These are phyloP conservation scores for Enteromius paludinosus DNA, from an alignment of 2,797 vertebrate species.

Conservation along the genomic window DNA sequence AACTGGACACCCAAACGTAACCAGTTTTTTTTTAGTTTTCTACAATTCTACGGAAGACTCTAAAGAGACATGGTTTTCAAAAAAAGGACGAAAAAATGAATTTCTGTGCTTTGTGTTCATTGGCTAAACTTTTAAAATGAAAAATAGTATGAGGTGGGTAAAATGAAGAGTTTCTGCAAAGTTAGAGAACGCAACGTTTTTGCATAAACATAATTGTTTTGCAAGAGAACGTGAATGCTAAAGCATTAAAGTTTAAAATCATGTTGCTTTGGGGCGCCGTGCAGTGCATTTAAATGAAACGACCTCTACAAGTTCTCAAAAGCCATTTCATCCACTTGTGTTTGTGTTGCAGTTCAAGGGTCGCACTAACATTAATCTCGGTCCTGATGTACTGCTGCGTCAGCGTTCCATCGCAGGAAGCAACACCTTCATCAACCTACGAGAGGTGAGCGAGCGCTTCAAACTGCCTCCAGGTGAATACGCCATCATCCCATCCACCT, in stretches of 20 bases:
- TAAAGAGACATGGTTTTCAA: neutral
- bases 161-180: neutral
- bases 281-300: neutral
- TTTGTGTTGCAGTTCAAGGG: slow-evolving; percentile 73
- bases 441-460: slow-evolving; percentile 76
- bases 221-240: neutral
- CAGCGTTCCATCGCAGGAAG: slow-evolving; percentile 70
- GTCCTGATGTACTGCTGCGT: slow-evolving; percentile 74
- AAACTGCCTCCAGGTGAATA: slow-evolving; percentile 81
- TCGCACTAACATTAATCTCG: slow-evolving; percentile 82
- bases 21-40: too few species aligned
- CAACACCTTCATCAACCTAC: slow-evolving; percentile 71
- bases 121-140: neutral
- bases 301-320: neutral
- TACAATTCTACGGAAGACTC: neutral
- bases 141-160: neutral
- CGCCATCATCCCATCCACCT: slow-evolving; percentile 78
- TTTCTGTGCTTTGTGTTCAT: neutral
- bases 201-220: neutral
- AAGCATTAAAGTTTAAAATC: neutral
- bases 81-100: too few species aligned
- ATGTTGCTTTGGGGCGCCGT: neutral
- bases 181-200: neutral
- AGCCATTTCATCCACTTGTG: neutral
- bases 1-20: neutral